Base-by-base conservation (phyloP, 2,888 invertebrate genomes). In the Cyclophora albipunctata region DNA sequence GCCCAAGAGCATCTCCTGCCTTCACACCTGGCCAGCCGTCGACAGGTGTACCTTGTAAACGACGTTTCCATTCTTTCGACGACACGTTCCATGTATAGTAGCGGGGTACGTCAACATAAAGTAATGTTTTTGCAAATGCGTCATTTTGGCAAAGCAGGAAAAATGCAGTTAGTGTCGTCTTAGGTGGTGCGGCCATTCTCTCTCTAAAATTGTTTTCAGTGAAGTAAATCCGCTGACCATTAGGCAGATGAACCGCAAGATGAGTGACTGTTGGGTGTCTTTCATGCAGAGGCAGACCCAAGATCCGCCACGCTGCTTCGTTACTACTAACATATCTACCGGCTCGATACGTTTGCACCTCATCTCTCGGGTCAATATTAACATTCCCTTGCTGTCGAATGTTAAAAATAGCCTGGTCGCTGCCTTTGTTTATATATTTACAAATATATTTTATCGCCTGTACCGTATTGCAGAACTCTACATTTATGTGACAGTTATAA, bases 61-160 rank as follows among this genome's bases (percentile, higher is more conserved):
- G n/a, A 41, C 60, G 60, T 52, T 58, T 55, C 54, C 54, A 61
- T 40, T 52, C 42, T 52, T 50, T 62, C 7, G 46, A n/a, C n/a
- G n/a, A n/a, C n/a, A n/a, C n/a, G n/a, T n/a, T n/a, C n/a, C n/a
- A n/a, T n/a, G n/a, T n/a, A n/a, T n/a, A n/a, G n/a, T n/a, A n/a
- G n/a, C n/a, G n/a, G n/a, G n/a, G n/a, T n/a, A n/a, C n/a, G n/a
- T 49, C 40, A 40, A 40, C 49, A 54, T 76, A 74, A 4, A 74
- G 54, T 47, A 74, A 55, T n/a, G 73, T 73, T 65, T 59, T 66
- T 45, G 75, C 75, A 62, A 74, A 75, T 37, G 46, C 53, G 51
- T 76, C 71, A 45, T 41, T 60, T 62, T 66, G 49, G 48, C 74
- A 78, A 3, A 75, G 58, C 35, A 55, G 42, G 48, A 79, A 77